Evolutionary conservation across 1,140 invertebrate species (phyloP).

Genomic region (Drosophila kanapiae): DNA sequence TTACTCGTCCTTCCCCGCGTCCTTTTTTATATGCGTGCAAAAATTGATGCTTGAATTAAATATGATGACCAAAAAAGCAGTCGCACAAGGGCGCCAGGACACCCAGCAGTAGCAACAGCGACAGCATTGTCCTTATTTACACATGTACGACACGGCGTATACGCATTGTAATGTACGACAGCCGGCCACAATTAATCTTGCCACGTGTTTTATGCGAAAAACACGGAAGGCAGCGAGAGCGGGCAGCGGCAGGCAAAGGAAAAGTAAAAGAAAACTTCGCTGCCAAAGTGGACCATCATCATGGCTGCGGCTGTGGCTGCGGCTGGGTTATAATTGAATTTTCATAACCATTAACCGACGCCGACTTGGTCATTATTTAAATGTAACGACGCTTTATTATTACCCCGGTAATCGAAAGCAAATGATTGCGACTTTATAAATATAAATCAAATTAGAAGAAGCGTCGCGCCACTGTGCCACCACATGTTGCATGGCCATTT

Average conservation of each 20-base stretch:
- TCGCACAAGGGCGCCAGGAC: slow-evolving; percentile 48
- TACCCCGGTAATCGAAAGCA: slow-evolving; percentile 76
- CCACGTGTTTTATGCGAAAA: slow-evolving; percentile 71
- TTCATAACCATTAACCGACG: slow-evolving; percentile 80
- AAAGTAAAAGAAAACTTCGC: slow-evolving; percentile 5
- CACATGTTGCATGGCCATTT: slow-evolving; percentile 76
- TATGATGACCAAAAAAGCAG: slow-evolving; percentile 83
- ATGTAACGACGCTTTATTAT: slow-evolving; percentile 83
- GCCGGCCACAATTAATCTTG: slow-evolving; percentile 79
- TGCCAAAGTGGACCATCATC: slow-evolving; percentile 56
- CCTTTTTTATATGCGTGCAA: slow-evolving; percentile 80
- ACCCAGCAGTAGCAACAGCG: slow-evolving; percentile 23
- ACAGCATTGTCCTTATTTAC: slow-evolving; percentile 70
- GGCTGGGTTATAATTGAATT: slow-evolving; percentile 82
- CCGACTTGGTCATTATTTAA: slow-evolving; percentile 75
- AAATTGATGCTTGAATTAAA: slow-evolving; percentile 84
- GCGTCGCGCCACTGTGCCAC: slow-evolving; percentile 6
- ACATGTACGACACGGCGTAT: slow-evolving; percentile 81
- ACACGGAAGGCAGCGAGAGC: not conserved
- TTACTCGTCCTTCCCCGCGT: slow-evolving; percentile 44
- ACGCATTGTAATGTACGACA: slow-evolving; percentile 78
- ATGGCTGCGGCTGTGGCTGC: slow-evolving; percentile 45
- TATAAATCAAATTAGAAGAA: slow-evolving; percentile 79
- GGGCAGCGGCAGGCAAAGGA: not conserved
- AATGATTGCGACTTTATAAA: slow-evolving; percentile 80